phyloP scores from a whole-genome alignment of 2,888 invertebrate species.

The Strigamia maritima region DNA sequence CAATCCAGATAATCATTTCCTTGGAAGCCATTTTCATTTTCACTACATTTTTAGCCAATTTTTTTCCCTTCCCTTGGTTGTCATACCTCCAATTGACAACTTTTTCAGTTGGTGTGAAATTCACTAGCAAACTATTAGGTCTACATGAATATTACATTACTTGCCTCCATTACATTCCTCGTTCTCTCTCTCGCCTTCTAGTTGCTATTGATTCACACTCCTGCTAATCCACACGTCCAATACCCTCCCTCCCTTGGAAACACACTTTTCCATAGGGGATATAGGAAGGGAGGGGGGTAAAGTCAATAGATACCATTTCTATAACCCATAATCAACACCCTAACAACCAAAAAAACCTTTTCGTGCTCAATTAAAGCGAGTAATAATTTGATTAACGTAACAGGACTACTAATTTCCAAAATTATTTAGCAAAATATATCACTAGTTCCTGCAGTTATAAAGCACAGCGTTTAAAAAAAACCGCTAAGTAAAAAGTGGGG shows the following conservation, averaged over 20 bases:
- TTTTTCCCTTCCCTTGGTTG: background rate
- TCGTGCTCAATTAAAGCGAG: background rate
- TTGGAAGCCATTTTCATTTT: background rate
- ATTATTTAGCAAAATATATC: background rate
- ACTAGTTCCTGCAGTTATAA: too few relatives aligned
- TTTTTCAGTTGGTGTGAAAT: background rate
- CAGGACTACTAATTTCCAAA: background rate
- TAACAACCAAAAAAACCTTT: background rate
- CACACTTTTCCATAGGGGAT: slow-evolving; percentile 16
- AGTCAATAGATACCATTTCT: slow-evolving; percentile 27
- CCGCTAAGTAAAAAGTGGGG: background rate
- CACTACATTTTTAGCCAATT: background rate
- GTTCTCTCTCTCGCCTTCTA: background rate
- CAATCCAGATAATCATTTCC: background rate
- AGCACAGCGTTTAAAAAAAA: background rate
- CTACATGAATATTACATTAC: slow-evolving; percentile 13
- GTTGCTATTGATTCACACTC: slow-evolving; percentile 29
- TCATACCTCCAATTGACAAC: background rate
- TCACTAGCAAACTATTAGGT: slow-evolving; percentile 5
- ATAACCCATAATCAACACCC: background rate
- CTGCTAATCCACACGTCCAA: slow-evolving; percentile 19
- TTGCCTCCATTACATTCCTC: slow-evolving; percentile 6
- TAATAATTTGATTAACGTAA: background rate
- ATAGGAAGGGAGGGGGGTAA: background rate
- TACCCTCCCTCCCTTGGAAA: slow-evolving; percentile 9